A percentile compares a stretch with the other conserved stretches of the same genome.
Evolutionary conservation across 1,140 invertebrate genomes (phyloP).

Genomic region (Cryptotermes secundus): DNA sequence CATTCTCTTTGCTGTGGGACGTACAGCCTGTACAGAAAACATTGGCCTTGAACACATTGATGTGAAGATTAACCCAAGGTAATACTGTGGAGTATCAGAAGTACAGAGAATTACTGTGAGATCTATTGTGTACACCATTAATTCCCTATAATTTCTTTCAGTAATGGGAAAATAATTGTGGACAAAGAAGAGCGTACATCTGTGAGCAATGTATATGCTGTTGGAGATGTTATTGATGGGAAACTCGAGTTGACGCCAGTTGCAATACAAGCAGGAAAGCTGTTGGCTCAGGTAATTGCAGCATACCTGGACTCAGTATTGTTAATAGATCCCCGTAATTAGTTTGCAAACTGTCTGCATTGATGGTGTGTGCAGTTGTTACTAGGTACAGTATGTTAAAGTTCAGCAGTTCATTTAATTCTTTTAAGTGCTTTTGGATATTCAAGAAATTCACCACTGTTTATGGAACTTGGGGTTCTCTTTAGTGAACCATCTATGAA

Average conservation of each 20-base stretch:
- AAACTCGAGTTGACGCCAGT: conserved; percentile 69
- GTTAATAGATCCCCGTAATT: not conserved
- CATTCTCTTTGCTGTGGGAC: conserved; percentile 63
- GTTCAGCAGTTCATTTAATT: no score
- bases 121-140: no score
- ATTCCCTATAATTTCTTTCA: conserved; percentile 27
- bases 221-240: conserved; percentile 65
- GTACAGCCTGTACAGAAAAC: conserved; percentile 59
- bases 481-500: no score
- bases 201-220: conserved; percentile 59
- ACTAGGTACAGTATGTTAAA: no score
- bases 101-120: no score
- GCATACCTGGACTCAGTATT: not conserved
- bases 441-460: no score
- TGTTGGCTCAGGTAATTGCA: conserved; percentile 50
- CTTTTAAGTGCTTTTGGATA: no score
- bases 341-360: not conserved
- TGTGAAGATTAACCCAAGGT: conserved; percentile 53
- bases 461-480: no score
- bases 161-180: conserved; percentile 56
- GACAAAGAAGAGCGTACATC: conserved; percentile 55
- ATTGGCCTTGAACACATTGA: conserved; percentile 59
- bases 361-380: no score
- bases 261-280: conserved; percentile 65
- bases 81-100: conserved; percentile 30